Evolutionary conservation across 2,797 vertebrate species (phyloP).

Genomic region (Florisuga fusca): DNA sequence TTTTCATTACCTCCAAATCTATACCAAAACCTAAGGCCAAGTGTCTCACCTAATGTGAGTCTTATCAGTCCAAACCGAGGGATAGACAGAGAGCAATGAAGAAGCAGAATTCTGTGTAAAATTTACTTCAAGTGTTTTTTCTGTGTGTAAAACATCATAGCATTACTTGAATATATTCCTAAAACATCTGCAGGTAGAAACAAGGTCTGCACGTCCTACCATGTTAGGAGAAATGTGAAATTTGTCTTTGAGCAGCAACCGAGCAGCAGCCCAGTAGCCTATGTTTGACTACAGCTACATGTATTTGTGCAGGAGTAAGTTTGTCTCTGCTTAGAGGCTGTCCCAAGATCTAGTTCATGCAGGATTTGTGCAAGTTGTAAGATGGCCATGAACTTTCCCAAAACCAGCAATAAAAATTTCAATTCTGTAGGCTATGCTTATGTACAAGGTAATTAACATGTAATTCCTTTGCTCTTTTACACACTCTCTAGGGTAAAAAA

Average conservation of each 20-base stretch:
- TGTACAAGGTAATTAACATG: background rate
- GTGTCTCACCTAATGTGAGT: background rate
- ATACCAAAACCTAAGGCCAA: background rate
- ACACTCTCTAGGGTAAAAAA: conserved; percentile 15
- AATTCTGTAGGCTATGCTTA: conserved; percentile 27
- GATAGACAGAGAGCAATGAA: background rate
- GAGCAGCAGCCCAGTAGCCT: background rate
- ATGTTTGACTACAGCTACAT: background rate
- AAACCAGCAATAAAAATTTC: conserved; percentile 3
- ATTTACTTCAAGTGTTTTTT: background rate
- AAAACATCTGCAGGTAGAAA: background rate
- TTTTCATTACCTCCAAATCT: background rate
- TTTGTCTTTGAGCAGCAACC: background rate
- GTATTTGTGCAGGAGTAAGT: background rate
- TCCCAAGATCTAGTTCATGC: background rate
- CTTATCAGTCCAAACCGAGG: background rate
- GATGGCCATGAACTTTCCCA: background rate
- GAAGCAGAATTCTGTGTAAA: background rate
- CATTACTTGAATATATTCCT: background rate
- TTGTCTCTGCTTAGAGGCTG: background rate
- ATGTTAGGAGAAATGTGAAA: background rate
- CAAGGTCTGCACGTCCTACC: background rate
- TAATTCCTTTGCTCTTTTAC: conserved; percentile 25
- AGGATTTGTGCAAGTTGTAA: background rate
- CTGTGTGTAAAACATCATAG: background rate